Conservation (phyloP, 2,113 vertebrate genomes). For the Indri indri region DNA sequence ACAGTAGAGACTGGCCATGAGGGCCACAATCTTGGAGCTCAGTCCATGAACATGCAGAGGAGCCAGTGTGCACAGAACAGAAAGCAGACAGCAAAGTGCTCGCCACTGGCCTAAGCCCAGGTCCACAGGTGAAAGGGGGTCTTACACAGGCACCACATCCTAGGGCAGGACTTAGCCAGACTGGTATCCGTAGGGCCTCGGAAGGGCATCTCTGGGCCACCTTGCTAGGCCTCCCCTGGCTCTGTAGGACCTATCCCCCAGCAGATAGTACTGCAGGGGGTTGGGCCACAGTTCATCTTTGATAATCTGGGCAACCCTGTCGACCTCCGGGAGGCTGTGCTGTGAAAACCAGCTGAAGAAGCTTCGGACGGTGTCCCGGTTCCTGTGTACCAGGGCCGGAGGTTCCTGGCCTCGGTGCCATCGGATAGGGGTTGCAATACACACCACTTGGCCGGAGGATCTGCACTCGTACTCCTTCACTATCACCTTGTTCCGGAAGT, state of each 20-base stretch:
- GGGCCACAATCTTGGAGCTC: conserved; percentile 89
- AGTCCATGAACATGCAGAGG: conserved; percentile 87
- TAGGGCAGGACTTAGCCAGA: conserved; percentile 22
- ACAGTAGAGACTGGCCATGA: conserved; percentile 89
- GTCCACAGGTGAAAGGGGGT: conserved; percentile 89
- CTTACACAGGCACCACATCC: conserved; percentile 85
- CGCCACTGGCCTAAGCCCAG: conserved; percentile 87
- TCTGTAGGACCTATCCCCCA: not conserved
- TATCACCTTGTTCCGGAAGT: conserved; percentile 81
- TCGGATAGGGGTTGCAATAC: conserved; percentile 56
- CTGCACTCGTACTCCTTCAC: conserved; percentile 88
- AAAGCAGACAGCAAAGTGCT: conserved; percentile 88
- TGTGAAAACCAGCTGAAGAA: conserved; percentile 76
- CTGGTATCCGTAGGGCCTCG: not conserved
- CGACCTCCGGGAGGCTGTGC: conserved; percentile 66
- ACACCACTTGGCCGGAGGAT: conserved; percentile 58
- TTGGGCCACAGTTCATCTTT: conserved; percentile 48
- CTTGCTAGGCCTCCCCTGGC: not conserved
- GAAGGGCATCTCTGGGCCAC: not conserved
- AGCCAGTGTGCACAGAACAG: conserved; percentile 87
- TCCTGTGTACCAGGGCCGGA: conserved; percentile 11
- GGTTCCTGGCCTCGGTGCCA: conserved; percentile 70
- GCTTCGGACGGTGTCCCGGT: conserved; percentile 38
- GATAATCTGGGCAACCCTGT: conserved; percentile 69
- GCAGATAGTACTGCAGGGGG: conserved; percentile 26